Evolutionary conservation across 2,888 invertebrate species (phyloP).

Genomic region (Leptodirus hochenwartii): DNA sequence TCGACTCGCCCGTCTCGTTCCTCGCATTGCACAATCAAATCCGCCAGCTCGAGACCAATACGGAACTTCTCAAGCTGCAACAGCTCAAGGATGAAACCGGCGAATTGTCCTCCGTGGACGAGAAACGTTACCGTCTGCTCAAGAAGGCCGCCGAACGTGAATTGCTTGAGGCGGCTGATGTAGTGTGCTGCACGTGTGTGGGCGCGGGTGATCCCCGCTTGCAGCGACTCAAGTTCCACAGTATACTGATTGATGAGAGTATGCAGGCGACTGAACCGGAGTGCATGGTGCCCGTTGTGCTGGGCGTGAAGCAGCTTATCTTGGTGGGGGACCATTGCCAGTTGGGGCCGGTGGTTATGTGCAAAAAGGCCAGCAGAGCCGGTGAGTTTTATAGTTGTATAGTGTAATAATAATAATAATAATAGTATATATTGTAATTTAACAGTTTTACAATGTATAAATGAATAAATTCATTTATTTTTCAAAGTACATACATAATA

Average conservation of each 20-base stretch:
- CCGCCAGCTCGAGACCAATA: conserved; percentile 80
- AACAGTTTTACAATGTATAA: too few relatives aligned
- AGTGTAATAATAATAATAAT: too few relatives aligned
- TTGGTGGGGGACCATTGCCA: conserved; percentile 99
- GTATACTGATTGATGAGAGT: conserved; percentile 92
- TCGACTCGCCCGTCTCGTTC: conserved; percentile 94
- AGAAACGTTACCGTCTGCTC: conserved; percentile 78
- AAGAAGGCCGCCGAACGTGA: conserved; percentile 85
- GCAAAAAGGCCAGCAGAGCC: conserved; percentile 94
- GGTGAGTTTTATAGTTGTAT: too few relatives aligned
- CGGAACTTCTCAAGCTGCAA: conserved; percentile 87
- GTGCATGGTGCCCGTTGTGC: conserved; percentile 96
- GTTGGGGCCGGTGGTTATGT: conserved; percentile 97
- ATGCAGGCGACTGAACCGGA: conserved; percentile 91
- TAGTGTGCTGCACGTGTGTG: conserved; percentile 97
- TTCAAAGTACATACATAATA: too few relatives aligned
- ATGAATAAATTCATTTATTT: too few relatives aligned
- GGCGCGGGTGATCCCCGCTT: conserved; percentile 94
- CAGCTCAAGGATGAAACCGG: conserved; percentile 97
- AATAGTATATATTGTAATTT: too few relatives aligned
- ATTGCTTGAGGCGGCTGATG: conserved; percentile 87
- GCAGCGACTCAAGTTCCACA: conserved; percentile 85
- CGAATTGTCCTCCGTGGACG: conserved; percentile 88
- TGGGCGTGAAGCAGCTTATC: conserved; percentile 92
- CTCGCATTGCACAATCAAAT: conserved; percentile 95